Base-by-base conservation (phyloP, 2,113 vertebrate genomes). In the Penelope pileata region DNA sequence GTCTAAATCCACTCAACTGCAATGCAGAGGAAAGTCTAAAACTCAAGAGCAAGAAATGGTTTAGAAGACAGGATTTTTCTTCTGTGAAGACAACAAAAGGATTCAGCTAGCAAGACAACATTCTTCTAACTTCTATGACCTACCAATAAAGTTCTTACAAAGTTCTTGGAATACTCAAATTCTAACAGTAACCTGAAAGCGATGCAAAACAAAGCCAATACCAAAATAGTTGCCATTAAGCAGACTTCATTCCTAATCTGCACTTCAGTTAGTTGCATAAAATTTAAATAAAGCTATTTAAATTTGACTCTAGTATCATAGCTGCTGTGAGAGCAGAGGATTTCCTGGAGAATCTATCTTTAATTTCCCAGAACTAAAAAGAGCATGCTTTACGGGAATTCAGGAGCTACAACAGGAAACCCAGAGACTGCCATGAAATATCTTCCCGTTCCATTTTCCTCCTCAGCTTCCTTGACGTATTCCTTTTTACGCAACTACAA, bases 91-190 rank as follows among this genome's bases (percentile, higher is more conserved):
- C 11, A 68, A 47, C 36, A 67, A 32, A 90, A 66, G 45, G 42
- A 83, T 30, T 69, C 4, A 0, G 10, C 32, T 15, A 66, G 16
- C 11, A 5, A 67, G 32, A 95, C 16, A 51, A 58, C 2, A 0
- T 22, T 68, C 9, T 60, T 67, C 36, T 1, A 79, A 42, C 11
- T 54, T 34, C 26, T 59, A 12, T 3, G 7, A 60, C 1, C 43
- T 81, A 78, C 22, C 27, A 58, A 72, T 54, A 19, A 83, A 53
- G 16, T 78, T 92, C 66, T 34, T 47, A 72, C 51, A 19, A 83
- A 53, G 16, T 78, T 92, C 66, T 34, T 47, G 58, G 42, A 76
- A 78, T n/a, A 54, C 36, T 42, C 50, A 59, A 7, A 40, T 72
- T 81, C 38, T 32, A 82, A 38, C 29, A 68, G 13, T 19, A 88